A percentile compares a stretch with the other conserved stretches of the same genome.
Conservation (phyloP, 2,888 invertebrate species). For the Diabrotica balteata region DNA sequence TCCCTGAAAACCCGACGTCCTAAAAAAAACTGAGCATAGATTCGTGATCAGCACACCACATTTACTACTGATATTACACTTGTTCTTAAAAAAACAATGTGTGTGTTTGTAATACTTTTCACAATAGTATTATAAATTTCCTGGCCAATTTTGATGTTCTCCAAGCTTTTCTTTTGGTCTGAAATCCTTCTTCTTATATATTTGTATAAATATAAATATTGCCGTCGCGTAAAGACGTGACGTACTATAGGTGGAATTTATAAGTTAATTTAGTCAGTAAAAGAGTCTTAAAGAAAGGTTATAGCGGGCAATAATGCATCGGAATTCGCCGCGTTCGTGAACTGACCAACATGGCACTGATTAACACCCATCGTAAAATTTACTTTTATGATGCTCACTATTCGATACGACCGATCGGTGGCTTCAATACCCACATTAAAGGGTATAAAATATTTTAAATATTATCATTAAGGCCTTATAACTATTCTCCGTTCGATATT, state of each 20-base stretch:
- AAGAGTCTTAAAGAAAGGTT: constrained; percentile 9
- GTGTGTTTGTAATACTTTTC: no score
- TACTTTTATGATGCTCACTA: constrained; percentile 19
- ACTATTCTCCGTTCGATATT: not conserved
- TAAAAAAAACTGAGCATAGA: no score
- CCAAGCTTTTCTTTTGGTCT: no score
- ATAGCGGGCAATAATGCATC: constrained; percentile 27
- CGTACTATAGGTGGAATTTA: constrained; percentile 9
- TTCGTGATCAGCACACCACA: no score
- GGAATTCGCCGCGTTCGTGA: constrained; percentile 31
- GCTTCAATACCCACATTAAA: constrained; percentile 6
- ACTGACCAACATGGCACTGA: constrained; percentile 22
- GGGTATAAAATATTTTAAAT: constrained; percentile 9
- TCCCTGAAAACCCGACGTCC: no score
- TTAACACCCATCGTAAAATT: constrained; percentile 31
- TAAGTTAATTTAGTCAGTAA: constrained; percentile 10
- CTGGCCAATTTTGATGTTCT: no score
- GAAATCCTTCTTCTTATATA: not conserved
- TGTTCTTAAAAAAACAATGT: no score
- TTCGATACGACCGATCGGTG: constrained; percentile 22
- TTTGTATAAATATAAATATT: not conserved
- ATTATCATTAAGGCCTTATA: not conserved
- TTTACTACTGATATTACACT: no score
- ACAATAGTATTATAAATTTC: no score
- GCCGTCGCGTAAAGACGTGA: not conserved